Conservation (phyloP, 2,113 vertebrate species). For the Mirza zaza region DNA sequence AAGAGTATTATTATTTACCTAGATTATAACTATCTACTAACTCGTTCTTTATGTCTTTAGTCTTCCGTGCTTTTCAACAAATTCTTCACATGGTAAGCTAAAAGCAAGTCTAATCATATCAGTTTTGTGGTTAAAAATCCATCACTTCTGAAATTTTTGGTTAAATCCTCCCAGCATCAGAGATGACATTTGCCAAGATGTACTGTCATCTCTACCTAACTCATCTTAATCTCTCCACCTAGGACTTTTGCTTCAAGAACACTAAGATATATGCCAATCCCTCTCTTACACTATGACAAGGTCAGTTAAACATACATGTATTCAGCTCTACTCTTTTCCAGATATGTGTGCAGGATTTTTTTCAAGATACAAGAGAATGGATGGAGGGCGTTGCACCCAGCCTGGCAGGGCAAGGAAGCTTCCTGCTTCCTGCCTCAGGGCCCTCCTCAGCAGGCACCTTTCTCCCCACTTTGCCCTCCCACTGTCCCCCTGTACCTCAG, state of each 20-base stretch:
- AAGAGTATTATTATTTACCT: not conserved
- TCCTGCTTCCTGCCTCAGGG: not conserved
- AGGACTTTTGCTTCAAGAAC: not conserved
- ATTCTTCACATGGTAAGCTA: not conserved
- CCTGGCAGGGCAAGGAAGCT: not conserved
- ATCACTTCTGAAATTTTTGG: not conserved
- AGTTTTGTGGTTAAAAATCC: not conserved
- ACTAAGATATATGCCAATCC: not conserved
- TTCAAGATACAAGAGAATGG: not conserved
- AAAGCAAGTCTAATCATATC: not conserved
- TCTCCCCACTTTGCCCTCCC: not conserved
- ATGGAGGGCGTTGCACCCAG: not conserved
- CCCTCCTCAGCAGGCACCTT: not conserved
- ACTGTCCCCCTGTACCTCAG: not conserved
- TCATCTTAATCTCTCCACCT: not conserved
- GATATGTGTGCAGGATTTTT: not conserved
- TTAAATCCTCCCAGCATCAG: not conserved
- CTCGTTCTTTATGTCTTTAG: not conserved
- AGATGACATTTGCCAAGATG: not conserved
- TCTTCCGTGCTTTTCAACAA: not conserved
- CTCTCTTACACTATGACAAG: not conserved
- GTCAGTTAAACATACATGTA: not conserved
- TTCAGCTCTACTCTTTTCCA: not conserved
- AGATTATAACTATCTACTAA: not conserved
- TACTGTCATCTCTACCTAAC: not conserved